Conservation (phyloP, 1,140 invertebrate species). For the Brachionus asplanchnoidis region DNA sequence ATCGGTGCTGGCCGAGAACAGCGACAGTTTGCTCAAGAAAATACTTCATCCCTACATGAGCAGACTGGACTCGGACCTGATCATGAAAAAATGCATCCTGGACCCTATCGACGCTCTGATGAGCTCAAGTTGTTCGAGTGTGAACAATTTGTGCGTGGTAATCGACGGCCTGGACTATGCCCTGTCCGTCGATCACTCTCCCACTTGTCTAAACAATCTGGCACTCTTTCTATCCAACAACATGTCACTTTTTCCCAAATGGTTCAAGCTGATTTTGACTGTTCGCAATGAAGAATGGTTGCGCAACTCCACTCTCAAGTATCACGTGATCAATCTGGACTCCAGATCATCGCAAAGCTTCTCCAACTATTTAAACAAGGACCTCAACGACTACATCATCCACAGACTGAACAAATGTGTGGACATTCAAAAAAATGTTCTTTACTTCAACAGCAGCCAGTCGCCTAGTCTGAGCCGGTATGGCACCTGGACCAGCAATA, state of each 20-base stretch:
- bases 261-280: constrained; percentile 27
- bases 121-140: neutral
- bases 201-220: neutral
- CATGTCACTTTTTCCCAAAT: constrained; percentile 20
- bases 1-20: neutral
- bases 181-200: neutral
- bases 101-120: constrained; percentile 16
- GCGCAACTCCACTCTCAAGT: neutral
- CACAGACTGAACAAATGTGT: constrained; percentile 71
- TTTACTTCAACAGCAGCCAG: constrained; percentile 57
- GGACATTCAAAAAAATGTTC: constrained; percentile 76
- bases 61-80: neutral
- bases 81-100: constrained; percentile 18
- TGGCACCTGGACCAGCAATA: constrained; percentile 54
- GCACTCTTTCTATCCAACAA: neutral
- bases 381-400: constrained; percentile 78
- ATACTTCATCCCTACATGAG: neutral
- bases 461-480: constrained; percentile 45
- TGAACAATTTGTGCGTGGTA: neutral
- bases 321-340: constrained; percentile 56
- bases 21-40: neutral
- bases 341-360: constrained; percentile 63
- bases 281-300: neutral
- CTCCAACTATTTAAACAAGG: constrained; percentile 58
- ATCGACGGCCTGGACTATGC: constrained; percentile 18